phyloP scores from a whole-genome alignment of 2,797 vertebrate genomes.

The Odontamblyopus lacepedii region DNA sequence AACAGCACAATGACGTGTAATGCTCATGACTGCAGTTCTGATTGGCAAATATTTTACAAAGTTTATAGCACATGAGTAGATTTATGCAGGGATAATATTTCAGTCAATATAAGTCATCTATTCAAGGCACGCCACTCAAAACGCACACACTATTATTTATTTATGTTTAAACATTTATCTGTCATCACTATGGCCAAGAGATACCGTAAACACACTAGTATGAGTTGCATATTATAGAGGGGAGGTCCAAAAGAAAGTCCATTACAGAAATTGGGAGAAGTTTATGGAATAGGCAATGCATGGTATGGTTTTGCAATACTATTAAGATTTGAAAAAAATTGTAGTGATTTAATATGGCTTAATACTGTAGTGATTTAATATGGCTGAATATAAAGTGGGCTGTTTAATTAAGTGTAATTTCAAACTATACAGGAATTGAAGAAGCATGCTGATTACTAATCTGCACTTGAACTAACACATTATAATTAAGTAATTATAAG shows the following conservation, averaged over 20 bases:
- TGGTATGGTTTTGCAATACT: neutral
- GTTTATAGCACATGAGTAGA: slow-evolving; percentile 5
- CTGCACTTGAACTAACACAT: slow-evolving; percentile 9
- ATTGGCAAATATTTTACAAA: slow-evolving; percentile 6
- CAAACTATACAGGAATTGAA: slow-evolving; percentile 22
- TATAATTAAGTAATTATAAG: slow-evolving; percentile 5
- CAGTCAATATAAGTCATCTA: slow-evolving; percentile 12
- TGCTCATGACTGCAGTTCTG: neutral
- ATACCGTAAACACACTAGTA: neutral
- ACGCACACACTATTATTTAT: slow-evolving; percentile 13
- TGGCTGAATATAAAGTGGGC: neutral
- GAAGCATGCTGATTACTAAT: slow-evolving; percentile 10
- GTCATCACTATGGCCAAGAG: slow-evolving; percentile 8
- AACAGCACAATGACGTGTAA: neutral
- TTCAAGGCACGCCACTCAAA: slow-evolving; percentile 7
- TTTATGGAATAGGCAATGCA: neutral
- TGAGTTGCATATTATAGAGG: neutral
- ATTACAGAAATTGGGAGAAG: slow-evolving; percentile 3
- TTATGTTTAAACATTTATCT: slow-evolving; percentile 13
- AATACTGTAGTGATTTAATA: neutral
- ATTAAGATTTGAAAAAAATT: neutral
- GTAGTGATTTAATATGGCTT: neutral
- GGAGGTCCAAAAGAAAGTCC: neutral
- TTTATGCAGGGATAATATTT: neutral
- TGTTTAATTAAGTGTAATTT: slow-evolving; percentile 18